Conservation (phyloP, 2,113 vertebrate genomes). For the Empidonax traillii region DNA sequence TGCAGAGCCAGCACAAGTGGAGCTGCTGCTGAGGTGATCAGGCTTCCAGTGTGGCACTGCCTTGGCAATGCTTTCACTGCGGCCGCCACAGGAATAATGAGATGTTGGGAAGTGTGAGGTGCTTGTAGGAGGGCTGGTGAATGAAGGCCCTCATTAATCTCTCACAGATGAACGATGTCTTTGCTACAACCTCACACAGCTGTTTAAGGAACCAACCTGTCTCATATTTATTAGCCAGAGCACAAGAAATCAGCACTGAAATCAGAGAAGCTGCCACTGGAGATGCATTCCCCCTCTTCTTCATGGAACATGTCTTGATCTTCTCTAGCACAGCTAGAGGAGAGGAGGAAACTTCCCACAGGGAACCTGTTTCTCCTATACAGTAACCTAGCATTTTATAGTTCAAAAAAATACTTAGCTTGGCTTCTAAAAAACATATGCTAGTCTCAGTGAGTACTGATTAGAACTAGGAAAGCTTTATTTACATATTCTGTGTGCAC, state of each 20-base stretch:
- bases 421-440: background rate
- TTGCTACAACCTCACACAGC: background rate
- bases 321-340: background rate
- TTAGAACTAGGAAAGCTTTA: background rate
- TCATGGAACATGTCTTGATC: background rate
- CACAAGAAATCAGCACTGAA: background rate
- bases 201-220: background rate
- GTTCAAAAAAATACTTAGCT: background rate
- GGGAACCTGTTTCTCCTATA: background rate
- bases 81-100: background rate
- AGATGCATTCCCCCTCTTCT: background rate
- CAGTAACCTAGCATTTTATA: background rate
- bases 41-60: background rate
- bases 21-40: background rate
- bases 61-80: background rate
- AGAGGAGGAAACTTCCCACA: background rate
- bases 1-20: background rate
- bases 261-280: background rate
- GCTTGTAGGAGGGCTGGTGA: conserved; percentile 1
- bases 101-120: background rate
- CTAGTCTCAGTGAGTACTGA: background rate
- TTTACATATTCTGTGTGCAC: background rate
- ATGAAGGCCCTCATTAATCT: background rate
- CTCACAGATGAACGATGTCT: background rate
- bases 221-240: background rate